phyloP scores from a whole-genome alignment of 2,113 vertebrate species.

The Prinia subflava region DNA sequence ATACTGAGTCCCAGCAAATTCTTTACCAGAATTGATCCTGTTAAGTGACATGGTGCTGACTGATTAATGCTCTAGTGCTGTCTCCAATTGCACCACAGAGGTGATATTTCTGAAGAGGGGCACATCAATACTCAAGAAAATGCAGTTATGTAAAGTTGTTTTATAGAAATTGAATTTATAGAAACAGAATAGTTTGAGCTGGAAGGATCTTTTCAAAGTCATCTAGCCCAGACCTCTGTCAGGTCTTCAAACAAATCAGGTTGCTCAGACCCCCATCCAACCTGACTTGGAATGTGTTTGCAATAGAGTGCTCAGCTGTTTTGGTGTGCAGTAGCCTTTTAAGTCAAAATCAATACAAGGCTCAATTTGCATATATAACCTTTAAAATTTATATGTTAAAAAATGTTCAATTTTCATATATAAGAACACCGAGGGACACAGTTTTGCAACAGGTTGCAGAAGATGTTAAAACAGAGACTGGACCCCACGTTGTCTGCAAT shows the following conservation, averaged over 20 bases:
- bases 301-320: neutral
- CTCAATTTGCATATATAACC: neutral
- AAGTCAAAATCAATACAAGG: neutral
- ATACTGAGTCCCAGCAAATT: neutral
- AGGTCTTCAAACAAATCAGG: neutral
- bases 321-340: neutral
- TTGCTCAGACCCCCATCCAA: neutral
- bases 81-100: neutral
- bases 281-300: neutral
- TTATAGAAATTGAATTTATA: neutral
- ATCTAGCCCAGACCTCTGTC: neutral
- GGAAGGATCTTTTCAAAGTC: neutral
- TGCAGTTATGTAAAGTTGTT: accelerated
- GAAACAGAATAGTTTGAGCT: neutral
- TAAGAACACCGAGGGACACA: neutral
- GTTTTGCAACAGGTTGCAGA: neutral
- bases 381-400: neutral
- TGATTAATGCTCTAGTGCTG: neutral
- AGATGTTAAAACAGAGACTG: neutral
- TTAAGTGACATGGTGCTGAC: neutral
- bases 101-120: neutral
- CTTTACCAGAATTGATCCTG: neutral
- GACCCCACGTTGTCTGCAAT: neutral
- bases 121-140: neutral
- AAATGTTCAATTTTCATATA: neutral